Percentiles rank a stretch among this genome's conserved stretches.
phyloP scores from a whole-genome alignment of 1,140 invertebrate genomes.

The Camponotus pennsylvanicus region DNA sequence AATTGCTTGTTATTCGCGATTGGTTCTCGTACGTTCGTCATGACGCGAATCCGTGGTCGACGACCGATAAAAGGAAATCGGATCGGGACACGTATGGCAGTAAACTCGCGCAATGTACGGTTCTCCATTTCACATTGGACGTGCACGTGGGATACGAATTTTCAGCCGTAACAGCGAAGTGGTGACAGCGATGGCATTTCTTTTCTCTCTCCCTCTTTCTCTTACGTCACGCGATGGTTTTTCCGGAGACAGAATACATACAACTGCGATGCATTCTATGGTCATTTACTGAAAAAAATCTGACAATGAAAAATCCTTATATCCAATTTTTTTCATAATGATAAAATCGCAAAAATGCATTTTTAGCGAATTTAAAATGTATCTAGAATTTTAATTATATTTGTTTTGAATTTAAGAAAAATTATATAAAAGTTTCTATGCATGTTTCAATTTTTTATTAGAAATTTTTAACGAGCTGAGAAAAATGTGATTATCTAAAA shows the following conservation, averaged over 20 bases:
- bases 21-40: constrained; percentile 47
- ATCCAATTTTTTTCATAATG: background rate
- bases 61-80: constrained; percentile 63
- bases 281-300: background rate
- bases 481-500: no score
- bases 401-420: background rate
- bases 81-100: constrained; percentile 52
- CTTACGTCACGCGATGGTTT: constrained; percentile 4
- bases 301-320: no score
- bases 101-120: constrained; percentile 46
- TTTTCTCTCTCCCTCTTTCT: background rate
- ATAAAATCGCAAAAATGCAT: background rate
- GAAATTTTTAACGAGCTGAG: no score
- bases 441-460: no score
- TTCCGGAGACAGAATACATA: background rate
- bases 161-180: constrained; percentile 21
- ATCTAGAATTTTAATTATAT: background rate
- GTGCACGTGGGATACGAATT: constrained; percentile 36
- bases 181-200: constrained; percentile 39
- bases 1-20: constrained; percentile 55
- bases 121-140: constrained; percentile 28
- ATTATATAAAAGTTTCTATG: background rate
- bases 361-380: background rate
- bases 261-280: background rate
- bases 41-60: constrained; percentile 37